A percentile compares a stretch with the other conserved stretches of the same genome.
phyloP scores from a whole-genome alignment of 1,140 invertebrate species.

The Brachionus asplanchnoidis region DNA sequence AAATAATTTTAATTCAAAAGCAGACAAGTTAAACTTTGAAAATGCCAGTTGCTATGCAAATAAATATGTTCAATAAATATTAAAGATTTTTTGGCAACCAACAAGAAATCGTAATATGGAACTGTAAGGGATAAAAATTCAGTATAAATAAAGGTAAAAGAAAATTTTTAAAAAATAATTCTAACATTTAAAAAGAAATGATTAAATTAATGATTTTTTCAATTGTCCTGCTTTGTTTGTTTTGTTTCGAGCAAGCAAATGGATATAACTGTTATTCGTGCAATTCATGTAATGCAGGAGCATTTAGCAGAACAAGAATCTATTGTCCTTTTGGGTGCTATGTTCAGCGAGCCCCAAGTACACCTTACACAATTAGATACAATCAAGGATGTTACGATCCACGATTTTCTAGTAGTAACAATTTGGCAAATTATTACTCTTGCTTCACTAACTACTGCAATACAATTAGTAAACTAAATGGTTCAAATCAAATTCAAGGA shows the following conservation, averaged over 20 bases:
- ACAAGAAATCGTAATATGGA: too few species aligned
- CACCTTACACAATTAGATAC: neutral
- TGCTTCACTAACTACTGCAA: neutral
- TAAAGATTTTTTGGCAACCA: too few species aligned
- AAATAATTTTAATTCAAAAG: too few species aligned
- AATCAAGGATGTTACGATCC: neutral
- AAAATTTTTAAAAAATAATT: too few species aligned
- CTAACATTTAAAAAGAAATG: neutral
- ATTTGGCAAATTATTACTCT: neutral
- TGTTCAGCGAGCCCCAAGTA: neutral
- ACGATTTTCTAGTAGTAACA: neutral
- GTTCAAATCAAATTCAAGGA: neutral
- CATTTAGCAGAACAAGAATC: neutral
- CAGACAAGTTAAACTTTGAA: too few species aligned
- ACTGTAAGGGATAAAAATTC: too few species aligned
- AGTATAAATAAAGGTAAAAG: too few species aligned
- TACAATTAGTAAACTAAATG: neutral
- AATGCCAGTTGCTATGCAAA: too few species aligned
- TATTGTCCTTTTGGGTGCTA: neutral
- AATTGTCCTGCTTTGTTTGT: neutral
- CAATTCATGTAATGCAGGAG: neutral
- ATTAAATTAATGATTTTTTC: neutral
- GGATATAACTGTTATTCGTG: neutral
- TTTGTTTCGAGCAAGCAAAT: neutral
- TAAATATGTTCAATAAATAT: too few species aligned